A percentile compares a stretch with the other conserved stretches of the same genome.
Evolutionary conservation across 2,797 vertebrate genomes (phyloP).

Genomic region (Coccyzus lansbergi): DNA sequence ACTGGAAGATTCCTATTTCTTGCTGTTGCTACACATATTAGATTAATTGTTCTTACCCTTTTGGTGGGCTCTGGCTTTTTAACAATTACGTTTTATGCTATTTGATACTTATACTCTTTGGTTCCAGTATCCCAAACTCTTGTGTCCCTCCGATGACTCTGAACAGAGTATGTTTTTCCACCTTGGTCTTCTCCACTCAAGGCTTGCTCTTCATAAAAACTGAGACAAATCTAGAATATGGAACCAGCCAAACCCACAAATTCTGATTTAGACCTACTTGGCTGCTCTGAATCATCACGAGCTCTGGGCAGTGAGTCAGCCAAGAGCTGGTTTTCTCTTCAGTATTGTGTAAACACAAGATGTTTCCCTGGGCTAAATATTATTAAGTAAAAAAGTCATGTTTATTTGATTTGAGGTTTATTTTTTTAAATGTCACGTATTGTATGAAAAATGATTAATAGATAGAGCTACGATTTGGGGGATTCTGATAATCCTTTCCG

Average conservation of each 20-base stretch:
- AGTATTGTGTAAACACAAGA: conserved; percentile 64
- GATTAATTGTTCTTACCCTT: not conserved
- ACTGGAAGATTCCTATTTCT: not conserved
- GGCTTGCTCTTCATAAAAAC: not conserved
- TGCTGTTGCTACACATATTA: not conserved
- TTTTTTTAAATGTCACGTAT: not conserved
- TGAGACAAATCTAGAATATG: not conserved
- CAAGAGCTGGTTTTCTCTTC: conserved; percentile 49
- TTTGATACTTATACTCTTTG: not conserved
- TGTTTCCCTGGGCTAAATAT: conserved; percentile 60
- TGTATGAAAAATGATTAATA: not conserved
- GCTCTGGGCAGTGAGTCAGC: conserved; percentile 52
- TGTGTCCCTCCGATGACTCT: not conserved
- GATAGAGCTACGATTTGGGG: not conserved
- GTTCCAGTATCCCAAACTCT: not conserved
- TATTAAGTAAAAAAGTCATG: conserved; percentile 45
- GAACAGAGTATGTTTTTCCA: no score
- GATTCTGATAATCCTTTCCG: not conserved
- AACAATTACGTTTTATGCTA: not conserved
- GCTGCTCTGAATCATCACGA: conserved; percentile 56
- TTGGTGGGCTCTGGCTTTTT: not conserved
- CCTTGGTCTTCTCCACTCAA: not conserved
- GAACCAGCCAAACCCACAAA: conserved; percentile 51
- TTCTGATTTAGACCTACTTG: conserved; percentile 62
- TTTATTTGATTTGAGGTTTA: conserved; percentile 18